Conservation (phyloP, 2,113 vertebrate genomes). For the Proteles cristata region DNA sequence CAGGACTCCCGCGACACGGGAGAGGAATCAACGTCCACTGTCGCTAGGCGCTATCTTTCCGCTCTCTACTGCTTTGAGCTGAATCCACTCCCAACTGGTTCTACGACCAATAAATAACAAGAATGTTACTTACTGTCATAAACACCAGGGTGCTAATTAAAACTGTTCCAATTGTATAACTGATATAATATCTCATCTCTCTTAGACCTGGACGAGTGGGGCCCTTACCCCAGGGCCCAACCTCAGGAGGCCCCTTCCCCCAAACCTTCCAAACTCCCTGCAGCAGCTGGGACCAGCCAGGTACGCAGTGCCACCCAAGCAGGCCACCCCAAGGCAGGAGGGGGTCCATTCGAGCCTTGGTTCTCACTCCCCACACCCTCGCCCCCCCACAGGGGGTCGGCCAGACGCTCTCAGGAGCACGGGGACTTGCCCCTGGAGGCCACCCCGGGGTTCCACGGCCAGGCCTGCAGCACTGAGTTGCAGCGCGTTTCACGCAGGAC, state of each 20-base stretch:
- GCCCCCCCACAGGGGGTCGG: rapidly evolving
- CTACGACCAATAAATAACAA: background rate
- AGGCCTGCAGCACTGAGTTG: background rate
- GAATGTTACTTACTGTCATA: background rate
- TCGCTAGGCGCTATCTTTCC: background rate
- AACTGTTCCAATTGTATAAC: too few relatives aligned
- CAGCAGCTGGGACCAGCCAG: background rate
- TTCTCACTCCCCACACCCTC: background rate
- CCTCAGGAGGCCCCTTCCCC: background rate
- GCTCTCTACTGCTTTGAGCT: background rate
- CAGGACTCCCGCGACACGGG: background rate
- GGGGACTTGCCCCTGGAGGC: too few relatives aligned
- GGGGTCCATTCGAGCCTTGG: background rate
- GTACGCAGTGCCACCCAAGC: background rate
- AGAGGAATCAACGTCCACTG: background rate
- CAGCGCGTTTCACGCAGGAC: background rate
- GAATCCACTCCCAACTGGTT: background rate
- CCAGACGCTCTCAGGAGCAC: background rate
- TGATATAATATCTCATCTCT: too few relatives aligned
- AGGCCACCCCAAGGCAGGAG: background rate
- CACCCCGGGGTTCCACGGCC: background rate
- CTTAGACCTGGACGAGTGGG: too few relatives aligned
- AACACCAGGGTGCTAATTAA: background rate
- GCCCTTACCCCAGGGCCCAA: too few relatives aligned
- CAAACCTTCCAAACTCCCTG: background rate